These are phyloP conservation scores for Atethmia centrago DNA, from an alignment of 2,888 invertebrate genomes.

Conservation along the genomic window DNA sequence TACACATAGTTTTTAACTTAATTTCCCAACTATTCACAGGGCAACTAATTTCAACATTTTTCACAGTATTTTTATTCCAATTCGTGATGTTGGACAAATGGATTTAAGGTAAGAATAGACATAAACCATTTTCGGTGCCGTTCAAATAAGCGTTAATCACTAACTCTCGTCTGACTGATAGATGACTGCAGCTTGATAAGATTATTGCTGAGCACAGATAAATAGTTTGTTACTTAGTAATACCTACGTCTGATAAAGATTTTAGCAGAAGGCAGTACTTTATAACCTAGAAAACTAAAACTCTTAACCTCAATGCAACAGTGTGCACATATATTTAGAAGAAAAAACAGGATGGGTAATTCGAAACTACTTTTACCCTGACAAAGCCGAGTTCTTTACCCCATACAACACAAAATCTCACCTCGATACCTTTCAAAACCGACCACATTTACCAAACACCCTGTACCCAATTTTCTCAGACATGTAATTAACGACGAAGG, in stretches of 20 bases:
- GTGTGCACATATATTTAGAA: not conserved
- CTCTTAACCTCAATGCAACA: not conserved
- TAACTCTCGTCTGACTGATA: not conserved
- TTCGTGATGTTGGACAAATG: not conserved
- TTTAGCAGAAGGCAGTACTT: too few species aligned
- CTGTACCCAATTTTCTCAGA: slow-evolving; percentile 82
- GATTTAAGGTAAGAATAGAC: not conserved
- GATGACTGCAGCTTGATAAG: too few species aligned
- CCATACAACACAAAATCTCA: not conserved
- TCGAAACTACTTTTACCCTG: not conserved
- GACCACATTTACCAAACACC: slow-evolving; percentile 64
- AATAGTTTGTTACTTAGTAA: not conserved
- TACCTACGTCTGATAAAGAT: not conserved
- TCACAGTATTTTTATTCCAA: slow-evolving; percentile 15
- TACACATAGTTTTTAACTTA: slow-evolving; percentile 39
- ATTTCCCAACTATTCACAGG: slow-evolving; percentile 32
- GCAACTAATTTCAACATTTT: slow-evolving; percentile 32
- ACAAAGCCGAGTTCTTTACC: not conserved
- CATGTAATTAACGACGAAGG: slow-evolving; percentile 88
- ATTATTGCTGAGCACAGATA: too few species aligned
- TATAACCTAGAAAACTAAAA: not conserved
- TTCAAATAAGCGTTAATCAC: not conserved
- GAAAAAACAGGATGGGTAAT: not conserved
- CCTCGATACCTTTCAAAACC: slow-evolving; percentile 30
- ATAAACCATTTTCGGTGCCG: not conserved